Evolutionary conservation across 1,140 invertebrate genomes (phyloP), one percentile per base, ranked within the genome.

Genomic region (Oreohelix idahoensis): DNA sequence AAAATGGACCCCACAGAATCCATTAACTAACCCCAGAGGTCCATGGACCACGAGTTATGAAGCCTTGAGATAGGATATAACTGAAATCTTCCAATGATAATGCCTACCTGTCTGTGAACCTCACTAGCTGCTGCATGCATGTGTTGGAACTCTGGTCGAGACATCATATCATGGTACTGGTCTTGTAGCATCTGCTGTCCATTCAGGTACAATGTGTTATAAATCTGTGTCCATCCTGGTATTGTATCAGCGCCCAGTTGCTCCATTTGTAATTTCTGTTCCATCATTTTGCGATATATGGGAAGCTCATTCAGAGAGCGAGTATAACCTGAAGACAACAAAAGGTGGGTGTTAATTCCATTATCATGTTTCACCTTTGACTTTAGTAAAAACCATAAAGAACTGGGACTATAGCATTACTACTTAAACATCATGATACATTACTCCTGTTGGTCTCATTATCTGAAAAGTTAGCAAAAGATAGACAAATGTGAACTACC

Each of bases 51-150:
- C n/a, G n/a, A n/a, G n/a, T n/a, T n/a, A 73, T 36, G 26, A 29
- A 39, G 32, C 20, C 53, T 39, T 32, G 32, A 39, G n/a, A n/a
- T n/a, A n/a, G n/a, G n/a, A n/a, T n/a, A 53, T 42, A 53, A 29
- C 0, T 66, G 58, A 39, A 0, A 13, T 38, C 4, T 0, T n/a
- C 38, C 26, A 11, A 36, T 82, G 26, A 38, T 15, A 29, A 0
- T 17, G 29, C 71, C 35, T 75, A 89, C 88, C 86, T 89, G 86
- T 73, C 82, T 79, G 78, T 87, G 83, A 5, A 88, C 66, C 23
- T 87, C 86, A 29, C 63, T 83, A 38, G 81, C 42, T 26, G 85
- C 53, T 39, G 83, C 49, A 49, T 87, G 70, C 29, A 85, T 74
- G 35, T 86, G 84, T 49, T 85, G 83, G 58, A 88, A 81, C 49